Conservation (phyloP, 2,113 vertebrate genomes). For the Hystrix brachyura region DNA sequence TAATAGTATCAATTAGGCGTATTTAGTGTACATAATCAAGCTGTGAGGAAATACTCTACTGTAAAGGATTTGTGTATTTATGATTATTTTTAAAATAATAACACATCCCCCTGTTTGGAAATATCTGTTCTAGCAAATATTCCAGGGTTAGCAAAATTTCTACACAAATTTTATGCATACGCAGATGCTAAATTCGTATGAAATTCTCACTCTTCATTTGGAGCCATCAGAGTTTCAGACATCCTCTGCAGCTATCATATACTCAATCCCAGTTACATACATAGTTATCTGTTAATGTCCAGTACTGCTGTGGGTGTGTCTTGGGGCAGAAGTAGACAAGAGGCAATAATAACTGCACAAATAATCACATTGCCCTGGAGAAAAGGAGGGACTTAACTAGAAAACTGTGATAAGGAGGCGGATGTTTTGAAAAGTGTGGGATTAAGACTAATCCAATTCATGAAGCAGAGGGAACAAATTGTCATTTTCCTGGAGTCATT, state of each 20-base stretch:
- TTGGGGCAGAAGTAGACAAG: conserved; percentile 74
- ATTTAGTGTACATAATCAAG: background rate
- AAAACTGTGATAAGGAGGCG: conserved; percentile 68
- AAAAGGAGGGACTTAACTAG: conserved; percentile 74
- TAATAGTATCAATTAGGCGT: background rate
- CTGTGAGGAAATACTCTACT: conserved; percentile 25
- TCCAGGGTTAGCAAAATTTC: conserved; percentile 24
- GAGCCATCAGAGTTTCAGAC: conserved; percentile 77
- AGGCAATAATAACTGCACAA: conserved; percentile 79
- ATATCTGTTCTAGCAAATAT: conserved; percentile 57
- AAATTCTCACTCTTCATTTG: conserved; percentile 75
- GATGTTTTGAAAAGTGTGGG: conserved; percentile 73
- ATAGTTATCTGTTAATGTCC: conserved; percentile 60
- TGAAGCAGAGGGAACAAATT: conserved; percentile 64
- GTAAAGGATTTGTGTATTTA: background rate
- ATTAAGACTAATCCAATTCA: conserved; percentile 78
- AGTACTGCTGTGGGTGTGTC: conserved; percentile 66
- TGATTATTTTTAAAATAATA: background rate
- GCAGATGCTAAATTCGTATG: conserved; percentile 21
- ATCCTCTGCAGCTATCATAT: conserved; percentile 61
- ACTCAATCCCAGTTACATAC: conserved; percentile 69
- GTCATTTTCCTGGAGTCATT: background rate
- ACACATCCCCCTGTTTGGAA: conserved; percentile 38
- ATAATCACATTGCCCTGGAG: conserved; percentile 69
- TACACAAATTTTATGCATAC: conserved; percentile 27